Percentiles rank a stretch among this genome's conserved stretches.
Conservation (phyloP, 2,888 invertebrate genomes). For the Muscina levida region DNA sequence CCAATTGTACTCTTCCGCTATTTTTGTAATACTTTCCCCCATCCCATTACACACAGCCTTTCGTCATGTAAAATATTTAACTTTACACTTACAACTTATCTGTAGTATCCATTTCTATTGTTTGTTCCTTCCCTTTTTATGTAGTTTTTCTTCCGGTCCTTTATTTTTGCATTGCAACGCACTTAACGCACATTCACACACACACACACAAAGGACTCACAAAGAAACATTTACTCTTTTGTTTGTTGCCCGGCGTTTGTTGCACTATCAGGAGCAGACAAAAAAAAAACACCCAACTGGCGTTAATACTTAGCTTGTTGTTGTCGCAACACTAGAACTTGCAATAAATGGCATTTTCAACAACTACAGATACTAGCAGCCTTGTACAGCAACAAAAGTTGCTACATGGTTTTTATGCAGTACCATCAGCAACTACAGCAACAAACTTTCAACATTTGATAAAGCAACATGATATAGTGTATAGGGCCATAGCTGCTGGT, state of each 20-base stretch:
- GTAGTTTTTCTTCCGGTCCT: background rate
- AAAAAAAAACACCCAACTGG: background rate
- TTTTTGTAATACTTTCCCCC: no score
- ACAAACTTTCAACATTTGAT: background rate
- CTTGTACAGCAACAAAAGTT: background rate
- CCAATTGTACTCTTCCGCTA: no score
- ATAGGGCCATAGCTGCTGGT: no score
- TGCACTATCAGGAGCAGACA: no score
- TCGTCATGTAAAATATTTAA: constrained; percentile 13
- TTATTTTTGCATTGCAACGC: background rate
- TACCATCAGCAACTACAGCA: background rate
- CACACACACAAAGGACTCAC: background rate
- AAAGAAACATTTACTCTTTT: background rate
- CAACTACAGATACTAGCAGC: no score
- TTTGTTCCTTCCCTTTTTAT: background rate
- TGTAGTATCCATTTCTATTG: background rate
- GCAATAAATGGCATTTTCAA: constrained; percentile 27
- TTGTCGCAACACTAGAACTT: constrained; percentile 10
- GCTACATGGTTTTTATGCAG: background rate
- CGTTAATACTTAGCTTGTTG: constrained; percentile 7
- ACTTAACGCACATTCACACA: background rate
- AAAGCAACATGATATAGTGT: background rate
- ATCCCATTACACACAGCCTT: no score
- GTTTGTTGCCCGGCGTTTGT: background rate
- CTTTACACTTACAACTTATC: constrained; percentile 10